Evolutionary conservation across 2,888 invertebrate genomes (phyloP).

Genomic region (Odontothrips loti): DNA sequence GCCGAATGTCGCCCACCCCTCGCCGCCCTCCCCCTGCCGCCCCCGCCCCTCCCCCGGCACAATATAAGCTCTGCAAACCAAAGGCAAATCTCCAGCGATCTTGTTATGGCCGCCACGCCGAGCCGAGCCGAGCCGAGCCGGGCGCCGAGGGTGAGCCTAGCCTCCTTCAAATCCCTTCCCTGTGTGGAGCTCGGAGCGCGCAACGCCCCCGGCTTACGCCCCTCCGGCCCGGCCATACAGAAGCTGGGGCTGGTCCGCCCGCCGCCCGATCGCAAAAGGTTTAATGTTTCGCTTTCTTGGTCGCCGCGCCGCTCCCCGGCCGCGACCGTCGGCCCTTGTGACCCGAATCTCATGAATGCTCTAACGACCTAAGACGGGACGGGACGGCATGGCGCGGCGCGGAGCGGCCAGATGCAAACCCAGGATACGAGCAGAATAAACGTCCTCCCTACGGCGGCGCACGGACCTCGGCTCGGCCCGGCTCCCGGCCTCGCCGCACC

Average conservation of each 20-base stretch:
- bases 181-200: too few species aligned
- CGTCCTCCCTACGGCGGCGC: background rate
- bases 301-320: background rate
- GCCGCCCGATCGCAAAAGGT: conserved; percentile 8
- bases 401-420: conserved; percentile 7
- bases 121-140: background rate
- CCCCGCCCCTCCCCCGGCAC: background rate
- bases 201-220: background rate
- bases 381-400: background rate
- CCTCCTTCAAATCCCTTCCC: conserved; percentile 17
- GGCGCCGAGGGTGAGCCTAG: background rate
- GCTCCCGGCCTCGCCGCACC: background rate
- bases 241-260: background rate
- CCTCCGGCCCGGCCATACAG: background rate
- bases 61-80: conserved; percentile 17
- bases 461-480: too few species aligned
- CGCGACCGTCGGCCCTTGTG: background rate
- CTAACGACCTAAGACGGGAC: conserved; percentile 8
- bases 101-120: conserved; percentile 18
- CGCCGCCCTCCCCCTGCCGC: background rate
- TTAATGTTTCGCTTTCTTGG: conserved; percentile 23
- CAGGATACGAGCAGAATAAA: background rate
- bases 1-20: background rate
- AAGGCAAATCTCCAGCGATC: conserved; percentile 23
- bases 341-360: conserved; percentile 26